These are phyloP conservation scores for Hylaea fasciaria DNA, from an alignment of 2,888 invertebrate genomes.

Conservation along the genomic window DNA sequence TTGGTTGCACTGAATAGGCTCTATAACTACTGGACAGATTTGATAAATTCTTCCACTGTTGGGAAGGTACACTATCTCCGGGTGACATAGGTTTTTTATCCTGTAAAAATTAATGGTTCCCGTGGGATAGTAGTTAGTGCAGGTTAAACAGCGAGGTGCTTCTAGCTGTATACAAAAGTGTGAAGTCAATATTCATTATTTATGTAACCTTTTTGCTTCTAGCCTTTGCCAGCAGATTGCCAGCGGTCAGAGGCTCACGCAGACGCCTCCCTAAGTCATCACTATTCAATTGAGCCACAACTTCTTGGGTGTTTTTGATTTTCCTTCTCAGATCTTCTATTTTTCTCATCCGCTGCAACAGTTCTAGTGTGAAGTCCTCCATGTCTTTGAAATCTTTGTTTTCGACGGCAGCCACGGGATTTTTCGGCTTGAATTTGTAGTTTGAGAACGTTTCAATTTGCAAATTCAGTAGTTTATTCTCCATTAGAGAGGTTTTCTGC, in stretches of 20 bases:
- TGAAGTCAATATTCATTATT: too few relatives aligned
- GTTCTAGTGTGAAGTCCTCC: constrained; percentile 60
- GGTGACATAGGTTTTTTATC: too few relatives aligned
- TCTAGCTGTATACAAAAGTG: too few relatives aligned
- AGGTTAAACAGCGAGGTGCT: too few relatives aligned
- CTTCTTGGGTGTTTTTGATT: constrained; percentile 59
- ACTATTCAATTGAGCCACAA: constrained; percentile 63
- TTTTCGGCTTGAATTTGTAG: constrained; percentile 63
- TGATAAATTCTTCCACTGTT: too few relatives aligned
- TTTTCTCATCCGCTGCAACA: constrained; percentile 52
- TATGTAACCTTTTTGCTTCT: constrained; percentile 49
- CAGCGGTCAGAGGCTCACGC: constrained; percentile 59
- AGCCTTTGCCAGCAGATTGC: constrained; percentile 60
- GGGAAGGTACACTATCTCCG: too few relatives aligned
- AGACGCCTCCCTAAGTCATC: constrained; percentile 60
- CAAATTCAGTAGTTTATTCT: constrained; percentile 69
- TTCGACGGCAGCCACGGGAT: constrained; percentile 47
- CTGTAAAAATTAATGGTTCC: too few relatives aligned
- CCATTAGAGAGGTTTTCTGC: constrained; percentile 62
- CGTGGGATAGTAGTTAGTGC: too few relatives aligned
- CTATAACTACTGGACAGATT: too few relatives aligned
- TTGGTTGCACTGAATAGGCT: too few relatives aligned
- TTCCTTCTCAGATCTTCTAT: constrained; percentile 56
- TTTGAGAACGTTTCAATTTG: constrained; percentile 65
- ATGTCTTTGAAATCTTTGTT: constrained; percentile 57